Base-by-base conservation (phyloP, 2,113 vertebrate genomes). In the Channa argus region DNA sequence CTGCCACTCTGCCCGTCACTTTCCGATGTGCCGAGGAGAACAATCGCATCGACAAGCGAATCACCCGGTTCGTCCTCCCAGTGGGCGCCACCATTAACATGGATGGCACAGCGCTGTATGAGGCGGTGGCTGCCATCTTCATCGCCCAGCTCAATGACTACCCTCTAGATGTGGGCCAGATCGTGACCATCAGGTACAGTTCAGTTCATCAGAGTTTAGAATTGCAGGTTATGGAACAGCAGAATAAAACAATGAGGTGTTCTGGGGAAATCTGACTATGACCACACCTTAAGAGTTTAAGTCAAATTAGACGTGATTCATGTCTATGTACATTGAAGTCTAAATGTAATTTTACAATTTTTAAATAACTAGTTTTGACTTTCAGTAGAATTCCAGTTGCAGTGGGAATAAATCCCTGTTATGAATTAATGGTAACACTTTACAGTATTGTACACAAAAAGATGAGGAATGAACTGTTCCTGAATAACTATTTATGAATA, bases 31-130 rank as follows among this genome's bases (percentile, higher is more conserved):
- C 96, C 0, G 98, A 99, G 90, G 97, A 98, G 65, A 98, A 98
- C 84, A 98, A 98, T 69, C 77, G 71, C 0, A 92, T 99, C 0
- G 98, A 99, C 93, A 98, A 96, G 88, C 94, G 98, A 72, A 99
- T 99, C 92, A 99, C 98, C 0, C 96, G 98, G 74, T 99, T 99
- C 0, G 96, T 99, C 77, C 91, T 99, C 60, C 98, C 98, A 0
- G 97, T 99, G 2, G 98, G 98, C 7, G 98, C 98, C 73, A 99
- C 98, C 46, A 98, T 99, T 79, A 99, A 99, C 93, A 99, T 99
- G 98, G 98, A 99, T 0, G 98, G 97, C 49, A 99, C 97, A 0
- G 98, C 98, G 0, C 96, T 99, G 24, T 99, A 99, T 0, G 98
- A 99, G 84, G 98, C 98, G 0, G 97, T 99, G 77, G 98, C 98